Conservation (phyloP, 2,888 invertebrate genomes). For the Patella pellucida region DNA sequence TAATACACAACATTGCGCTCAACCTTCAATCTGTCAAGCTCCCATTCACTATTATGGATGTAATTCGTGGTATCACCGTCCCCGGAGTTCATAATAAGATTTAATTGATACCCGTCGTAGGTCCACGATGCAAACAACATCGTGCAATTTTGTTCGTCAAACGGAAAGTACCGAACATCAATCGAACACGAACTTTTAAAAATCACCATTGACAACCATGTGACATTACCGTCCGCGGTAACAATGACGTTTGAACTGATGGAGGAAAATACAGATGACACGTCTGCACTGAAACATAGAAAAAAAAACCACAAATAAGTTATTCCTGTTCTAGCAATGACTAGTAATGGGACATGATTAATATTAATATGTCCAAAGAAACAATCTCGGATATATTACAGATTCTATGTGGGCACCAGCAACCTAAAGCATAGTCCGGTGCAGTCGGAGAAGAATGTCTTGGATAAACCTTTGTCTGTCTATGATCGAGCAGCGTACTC, state of each 20-base stretch:
- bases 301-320: not conserved
- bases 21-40: constrained; percentile 75
- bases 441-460: too few relatives aligned
- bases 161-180: constrained; percentile 75
- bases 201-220: constrained; percentile 75
- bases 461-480: too few relatives aligned
- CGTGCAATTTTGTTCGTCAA: constrained; percentile 75
- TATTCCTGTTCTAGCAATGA: too few relatives aligned
- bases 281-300: constrained; percentile 64
- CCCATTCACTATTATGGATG: constrained; percentile 92
- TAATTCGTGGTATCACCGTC: constrained; percentile 90
- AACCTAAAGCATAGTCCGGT: too few relatives aligned
- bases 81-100: constrained; percentile 73
- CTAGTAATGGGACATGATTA: too few relatives aligned
- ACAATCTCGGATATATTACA: too few relatives aligned
- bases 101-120: constrained; percentile 73
- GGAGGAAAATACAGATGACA: constrained; percentile 63
- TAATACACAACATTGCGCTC: constrained; percentile 75
- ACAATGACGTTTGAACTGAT: constrained; percentile 75
- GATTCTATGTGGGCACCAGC: too few relatives aligned
- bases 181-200: constrained; percentile 75
- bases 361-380: too few relatives aligned
- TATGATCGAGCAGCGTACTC: too few relatives aligned
- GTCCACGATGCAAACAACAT: constrained; percentile 76
- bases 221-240: constrained; percentile 73